Base-by-base conservation (phyloP, 2,797 vertebrate species). In the Lagorchestes hirsutus region DNA sequence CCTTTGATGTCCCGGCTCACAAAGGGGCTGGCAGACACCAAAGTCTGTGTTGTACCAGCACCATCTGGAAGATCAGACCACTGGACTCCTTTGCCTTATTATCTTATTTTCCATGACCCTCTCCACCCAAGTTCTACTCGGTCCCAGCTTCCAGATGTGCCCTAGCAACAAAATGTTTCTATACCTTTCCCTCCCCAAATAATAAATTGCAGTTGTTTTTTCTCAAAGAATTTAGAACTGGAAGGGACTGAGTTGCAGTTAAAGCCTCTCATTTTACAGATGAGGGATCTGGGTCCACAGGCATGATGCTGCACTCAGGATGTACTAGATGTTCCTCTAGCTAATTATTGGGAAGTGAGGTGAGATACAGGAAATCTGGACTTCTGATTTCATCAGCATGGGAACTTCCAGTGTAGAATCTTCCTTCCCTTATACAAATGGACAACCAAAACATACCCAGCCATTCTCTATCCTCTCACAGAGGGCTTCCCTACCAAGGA, bases 11-110 rank as follows among this genome's bases (percentile, higher is more conserved):
- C 92, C 96, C 29, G 18, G 67, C 92, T 93, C 55, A 92, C 93
- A 92, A 54, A 94, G 93, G 96, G 82, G 12, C 67, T 57, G 28
- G 92, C 92, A 54, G 95, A 92, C 18, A 57, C 93, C 90, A 54
- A 87, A 14, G 12, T 0, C 34, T 0, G 0, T 94, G 95, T 0
- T 1, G 50, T 92, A 74, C 24, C 59, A 55, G 54, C 54, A 55
- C 90, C 90, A 91, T 91, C 0, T 40, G 40, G 57, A 87, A 52
- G 57, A 22, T 52, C 40, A 12, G 0, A 0, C 92, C 1, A 0
- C 0, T 3, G 40, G 1, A 0, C n/a, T 93, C 92, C 56, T 57
- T 55, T 2, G 5, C 27, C 67, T 93, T 46, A 12, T 8, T 0
- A 14, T 58, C 56, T 13, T 62, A 55, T 74, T 52, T 40, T 87